Base-by-base conservation (phyloP, 2,113 vertebrate genomes). In the Orientallactaga bullata region DNA sequence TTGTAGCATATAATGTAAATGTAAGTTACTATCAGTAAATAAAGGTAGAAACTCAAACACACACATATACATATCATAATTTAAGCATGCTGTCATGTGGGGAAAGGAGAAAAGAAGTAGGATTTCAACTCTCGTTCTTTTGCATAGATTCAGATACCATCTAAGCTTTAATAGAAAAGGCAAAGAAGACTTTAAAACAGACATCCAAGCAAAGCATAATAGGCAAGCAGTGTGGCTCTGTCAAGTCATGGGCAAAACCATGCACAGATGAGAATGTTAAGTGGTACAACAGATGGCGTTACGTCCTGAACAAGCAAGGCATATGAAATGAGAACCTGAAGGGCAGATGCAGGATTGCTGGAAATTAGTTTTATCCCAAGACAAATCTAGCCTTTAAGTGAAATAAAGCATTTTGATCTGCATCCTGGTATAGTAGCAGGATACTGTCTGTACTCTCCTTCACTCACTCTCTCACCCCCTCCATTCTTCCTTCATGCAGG, bases 1-100 rank as follows among this genome's bases (percentile, higher is more conserved):
- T 20, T 90, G 87, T 23, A 90, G 89, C 96, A 97, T 95, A 96
- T 89, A 76, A 94, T 90, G 26, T 88, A 95, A 92, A 32, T 63
- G 55, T 94, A 91, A 65, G 74, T 30, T 79, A 2, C 47, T 96
- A 96, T 28, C 17, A 95, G 9, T 32, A 93, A 97, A 94, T 89
- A 80, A 80, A 84, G 71, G 65, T 85, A 72, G 37, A 96, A 93
- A 12, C 69, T 88, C 94, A n/a, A n/a, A n/a, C n/a, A n/a, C n/a
- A n/a, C n/a, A n/a, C n/a, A n/a, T 37, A 7, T 18, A 16, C 26
- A 39, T 74, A 4, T 4, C 8, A 6, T 23, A 73, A 15, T 20
- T 37, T 79, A 55, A 18, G 11, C 11, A 32, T 16, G 4, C 4
- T 32, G 3, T 85, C 63, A 79, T 24, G 7, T 71, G n/a, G 24